Evolutionary conservation across 2,888 invertebrate species (phyloP).

Genomic region (Aporophyla nigra): DNA sequence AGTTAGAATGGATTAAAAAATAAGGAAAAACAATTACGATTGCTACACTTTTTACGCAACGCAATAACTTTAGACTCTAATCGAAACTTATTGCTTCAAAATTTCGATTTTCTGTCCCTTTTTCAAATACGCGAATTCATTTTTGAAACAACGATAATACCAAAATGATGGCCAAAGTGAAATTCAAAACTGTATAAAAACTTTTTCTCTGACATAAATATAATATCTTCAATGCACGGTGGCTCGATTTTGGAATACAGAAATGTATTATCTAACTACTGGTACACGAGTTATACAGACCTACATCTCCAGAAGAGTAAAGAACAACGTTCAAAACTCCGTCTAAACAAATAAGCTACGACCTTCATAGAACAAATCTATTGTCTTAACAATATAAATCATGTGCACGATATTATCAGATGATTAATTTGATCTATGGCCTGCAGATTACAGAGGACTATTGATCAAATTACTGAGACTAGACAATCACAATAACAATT

Average conservation of each 20-base stretch:
- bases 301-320: constrained; percentile 16
- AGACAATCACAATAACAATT: constrained; percentile 59
- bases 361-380: constrained; percentile 66
- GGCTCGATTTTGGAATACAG: not conserved
- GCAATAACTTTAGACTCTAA: not conserved
- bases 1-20: not conserved
- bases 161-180: not conserved
- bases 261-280: not conserved
- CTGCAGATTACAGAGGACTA: constrained; percentile 57
- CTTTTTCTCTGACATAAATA: not conserved
- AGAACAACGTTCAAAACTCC: constrained; percentile 42
- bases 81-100: not conserved
- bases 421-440: constrained; percentile 70
- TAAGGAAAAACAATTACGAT: not conserved
- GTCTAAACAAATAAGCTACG: constrained; percentile 40
- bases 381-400: constrained; percentile 65
- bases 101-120: not conserved
- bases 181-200: not conserved
- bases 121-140: not conserved
- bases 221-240: not conserved
- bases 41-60: not conserved
- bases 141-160: not conserved
- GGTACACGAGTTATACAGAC: constrained; percentile 5
- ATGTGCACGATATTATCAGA: constrained; percentile 62
- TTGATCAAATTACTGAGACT: constrained; percentile 55